A percentile compares a stretch with the other conserved stretches of the same genome.
Conservation (phyloP, 2,888 invertebrate species). For the Pogonocherus hispidulus region DNA sequence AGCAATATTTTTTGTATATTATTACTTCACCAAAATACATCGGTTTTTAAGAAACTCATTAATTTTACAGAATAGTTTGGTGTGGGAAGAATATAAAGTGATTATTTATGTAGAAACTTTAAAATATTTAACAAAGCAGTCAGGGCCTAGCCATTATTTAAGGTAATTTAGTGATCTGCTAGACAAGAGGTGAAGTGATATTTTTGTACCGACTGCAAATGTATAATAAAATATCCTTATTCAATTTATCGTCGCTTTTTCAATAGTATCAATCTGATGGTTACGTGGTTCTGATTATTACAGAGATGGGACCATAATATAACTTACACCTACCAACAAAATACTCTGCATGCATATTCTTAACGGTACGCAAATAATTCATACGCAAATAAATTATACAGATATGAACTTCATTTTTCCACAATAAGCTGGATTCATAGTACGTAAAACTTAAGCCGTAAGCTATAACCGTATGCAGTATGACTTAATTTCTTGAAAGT, state of each 20-base stretch:
- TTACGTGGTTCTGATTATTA: too few species aligned
- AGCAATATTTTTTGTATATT: not conserved
- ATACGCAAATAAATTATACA: too few species aligned
- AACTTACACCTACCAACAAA: too few species aligned
- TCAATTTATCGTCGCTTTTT: not conserved
- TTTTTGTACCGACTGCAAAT: not conserved
- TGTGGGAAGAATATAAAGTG: conserved; percentile 15
- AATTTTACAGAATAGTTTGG: not conserved
- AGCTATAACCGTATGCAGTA: too few species aligned
- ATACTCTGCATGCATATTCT: too few species aligned
- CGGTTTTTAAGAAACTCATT: not conserved
- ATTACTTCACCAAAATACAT: not conserved
- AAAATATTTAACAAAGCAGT: conserved; percentile 10
- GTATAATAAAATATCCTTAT: not conserved
- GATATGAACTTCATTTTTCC: too few species aligned
- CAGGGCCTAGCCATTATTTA: conserved; percentile 1
- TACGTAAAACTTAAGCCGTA: too few species aligned
- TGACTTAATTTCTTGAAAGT: too few species aligned
- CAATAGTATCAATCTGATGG: too few species aligned
- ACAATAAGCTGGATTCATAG: too few species aligned
- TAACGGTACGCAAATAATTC: too few species aligned
- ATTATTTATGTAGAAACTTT: not conserved
- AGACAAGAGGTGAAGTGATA: conserved; percentile 2
- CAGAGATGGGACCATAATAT: too few species aligned
- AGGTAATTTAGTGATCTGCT: not conserved